These are phyloP conservation scores for Aporophyla lueneburgensis DNA, from an alignment of 2,888 invertebrate species.

Conservation along the genomic window DNA sequence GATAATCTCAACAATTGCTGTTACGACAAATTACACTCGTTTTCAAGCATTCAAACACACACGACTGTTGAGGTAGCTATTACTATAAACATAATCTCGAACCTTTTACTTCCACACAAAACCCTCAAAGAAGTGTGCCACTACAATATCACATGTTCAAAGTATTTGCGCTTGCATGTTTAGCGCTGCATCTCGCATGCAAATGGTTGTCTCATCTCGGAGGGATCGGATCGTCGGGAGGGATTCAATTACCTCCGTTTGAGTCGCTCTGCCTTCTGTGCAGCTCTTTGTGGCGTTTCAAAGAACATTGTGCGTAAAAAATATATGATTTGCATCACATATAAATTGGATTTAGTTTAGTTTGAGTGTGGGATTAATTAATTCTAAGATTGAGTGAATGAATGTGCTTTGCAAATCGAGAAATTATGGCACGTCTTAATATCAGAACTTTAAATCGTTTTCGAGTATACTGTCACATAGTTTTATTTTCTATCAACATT, in stretches of 20 bases:
- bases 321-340: constrained; percentile 20
- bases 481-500: not conserved
- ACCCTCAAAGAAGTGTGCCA: constrained; percentile 23
- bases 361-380: constrained; percentile 21
- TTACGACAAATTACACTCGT: not conserved
- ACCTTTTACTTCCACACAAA: constrained; percentile 10
- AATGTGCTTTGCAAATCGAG: not conserved
- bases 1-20: not conserved
- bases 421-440: not conserved
- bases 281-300: constrained; percentile 39
- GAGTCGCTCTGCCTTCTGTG: constrained; percentile 57
- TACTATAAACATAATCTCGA: constrained; percentile 7
- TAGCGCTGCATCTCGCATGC: constrained; percentile 70
- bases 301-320: constrained; percentile 52
- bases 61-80: not conserved
- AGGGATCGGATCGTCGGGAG: constrained; percentile 69
- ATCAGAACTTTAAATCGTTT: not conserved
- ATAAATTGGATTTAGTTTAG: constrained; percentile 6
- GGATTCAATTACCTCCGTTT: constrained; percentile 78
- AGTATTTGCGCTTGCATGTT: constrained; percentile 62
- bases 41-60: not conserved
- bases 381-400: constrained; percentile 12
- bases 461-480: not conserved
- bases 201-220: constrained; percentile 71
- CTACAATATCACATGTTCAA: constrained; percentile 46